Percentiles rank a stretch among this genome's conserved stretches.
These are phyloP conservation scores for Rhabdophis nuchalis DNA, from an alignment of 2,797 vertebrate genomes.

Conservation along the genomic window DNA sequence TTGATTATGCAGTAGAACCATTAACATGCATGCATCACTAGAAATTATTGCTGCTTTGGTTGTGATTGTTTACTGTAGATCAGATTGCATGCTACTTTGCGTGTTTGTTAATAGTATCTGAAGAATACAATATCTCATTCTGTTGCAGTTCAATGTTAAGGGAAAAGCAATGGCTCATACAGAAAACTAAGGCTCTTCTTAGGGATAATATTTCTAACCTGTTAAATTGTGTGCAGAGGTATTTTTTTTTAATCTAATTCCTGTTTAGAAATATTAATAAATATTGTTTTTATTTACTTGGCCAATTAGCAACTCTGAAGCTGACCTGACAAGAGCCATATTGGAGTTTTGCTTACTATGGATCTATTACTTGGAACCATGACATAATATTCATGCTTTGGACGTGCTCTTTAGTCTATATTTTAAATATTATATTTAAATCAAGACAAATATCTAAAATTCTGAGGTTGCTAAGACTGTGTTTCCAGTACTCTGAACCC, in stretches of 20 bases:
- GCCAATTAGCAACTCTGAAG: too few species aligned
- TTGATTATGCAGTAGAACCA: conserved; percentile 2
- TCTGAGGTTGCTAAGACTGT: not conserved
- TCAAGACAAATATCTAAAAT: not conserved
- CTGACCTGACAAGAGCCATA: too few species aligned
- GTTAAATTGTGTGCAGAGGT: not conserved
- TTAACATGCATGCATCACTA: not conserved
- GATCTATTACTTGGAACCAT: too few species aligned
- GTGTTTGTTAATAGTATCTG: not conserved
- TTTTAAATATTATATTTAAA: not conserved
- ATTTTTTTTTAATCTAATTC: too few species aligned
- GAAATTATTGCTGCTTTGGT: not conserved
- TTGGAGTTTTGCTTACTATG: too few species aligned
- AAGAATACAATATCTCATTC: not conserved
- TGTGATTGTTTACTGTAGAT: not conserved
- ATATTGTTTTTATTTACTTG: too few species aligned
- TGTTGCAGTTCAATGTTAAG: not conserved
- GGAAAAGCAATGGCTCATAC: not conserved
- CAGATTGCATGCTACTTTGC: not conserved
- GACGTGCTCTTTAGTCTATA: not conserved
- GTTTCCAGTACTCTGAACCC: not conserved
- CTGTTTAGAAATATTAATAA: too few species aligned
- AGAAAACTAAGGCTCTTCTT: not conserved
- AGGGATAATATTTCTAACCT: not conserved
- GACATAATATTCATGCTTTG: not conserved